Evolutionary conservation across 2,888 invertebrate genomes (phyloP).

Genomic region (Sphaerophoria rueppellii): DNA sequence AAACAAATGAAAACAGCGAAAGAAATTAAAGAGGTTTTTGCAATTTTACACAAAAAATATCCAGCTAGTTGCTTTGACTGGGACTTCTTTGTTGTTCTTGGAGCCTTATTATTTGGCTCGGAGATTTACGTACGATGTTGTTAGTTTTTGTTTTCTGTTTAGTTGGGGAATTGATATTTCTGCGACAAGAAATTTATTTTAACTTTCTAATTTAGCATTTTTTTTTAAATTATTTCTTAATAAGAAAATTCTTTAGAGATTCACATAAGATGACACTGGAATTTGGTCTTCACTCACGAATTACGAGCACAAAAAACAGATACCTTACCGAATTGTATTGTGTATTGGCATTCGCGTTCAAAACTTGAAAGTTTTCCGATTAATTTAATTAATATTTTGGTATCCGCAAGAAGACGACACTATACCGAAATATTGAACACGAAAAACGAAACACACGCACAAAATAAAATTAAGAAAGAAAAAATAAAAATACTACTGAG

Average conservation of each 20-base stretch:
- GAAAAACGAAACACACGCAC: constrained; percentile 26
- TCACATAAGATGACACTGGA: constrained; percentile 54
- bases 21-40: constrained; percentile 53
- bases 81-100: constrained; percentile 38
- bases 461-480: constrained; percentile 43
- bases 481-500: constrained; percentile 49
- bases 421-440: not conserved
- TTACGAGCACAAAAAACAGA: not conserved
- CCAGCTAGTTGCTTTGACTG: not conserved
- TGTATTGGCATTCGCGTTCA: no score
- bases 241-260: constrained; percentile 44
- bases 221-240: constrained; percentile 44
- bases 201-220: constrained; percentile 9
- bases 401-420: constrained; percentile 37
- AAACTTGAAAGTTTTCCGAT: not conserved
- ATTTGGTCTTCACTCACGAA: constrained; percentile 30
- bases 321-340: not conserved
- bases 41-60: constrained; percentile 45
- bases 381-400: constrained; percentile 12
- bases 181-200: constrained; percentile 7
- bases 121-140: not conserved
- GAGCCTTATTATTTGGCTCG: no score
- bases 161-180: constrained; percentile 21
- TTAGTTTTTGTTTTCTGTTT: constrained; percentile 11
- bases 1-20: constrained; percentile 30